Base-by-base conservation (phyloP, 2,888 invertebrate genomes). In the Synergus gifuensis region DNA sequence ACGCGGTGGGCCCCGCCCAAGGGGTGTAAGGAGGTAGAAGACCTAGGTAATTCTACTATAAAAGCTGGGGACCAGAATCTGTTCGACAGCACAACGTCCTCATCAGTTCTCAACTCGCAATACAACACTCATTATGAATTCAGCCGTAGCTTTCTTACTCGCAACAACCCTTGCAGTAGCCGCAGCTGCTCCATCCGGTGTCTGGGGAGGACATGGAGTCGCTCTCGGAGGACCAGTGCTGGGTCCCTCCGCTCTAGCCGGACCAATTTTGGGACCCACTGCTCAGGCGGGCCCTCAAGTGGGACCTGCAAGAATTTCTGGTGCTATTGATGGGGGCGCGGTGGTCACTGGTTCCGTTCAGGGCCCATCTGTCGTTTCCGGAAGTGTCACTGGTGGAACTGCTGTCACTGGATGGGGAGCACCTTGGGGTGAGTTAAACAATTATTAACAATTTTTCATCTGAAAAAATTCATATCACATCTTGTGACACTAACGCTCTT, bases 311-410 rank as follows among this genome's bases (percentile, higher is more conserved):
- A 87, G 88, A 36, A 83, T 92, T 58, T 91, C 91, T 16, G 92
- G 92, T 11, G 91, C 92, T 11, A 91, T 92, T 12, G 92, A 91
- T 46, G 89, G 89, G 12, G 92, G 92, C 0, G 91, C 92, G 12
- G 83, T 90, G 16, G 91, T 92, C 12, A 91, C 91, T 44, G 92
- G 92, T 58, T 86, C 91, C 28, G 91, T 92, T 3, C 90, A 92
- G 60, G 92, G 89, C 76, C 92, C 91, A 0, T 90, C 92, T 0
- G 67, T 90, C 2, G 90, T 91, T 78, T 88, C 89, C 58, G 91
- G 90, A 22, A 90, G 91, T 78, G 88, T 91, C 4, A 87, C 88
- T n/a, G 91, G 90, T 14, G 88, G 88, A 2, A 87, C 87, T 76
- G 87, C 89, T 7, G 85, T 90, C 46, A 78, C 86, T 63, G 91